These are phyloP conservation scores for Circaetus gallicus DNA, from an alignment of 2,113 vertebrate genomes.

Conservation along the genomic window DNA sequence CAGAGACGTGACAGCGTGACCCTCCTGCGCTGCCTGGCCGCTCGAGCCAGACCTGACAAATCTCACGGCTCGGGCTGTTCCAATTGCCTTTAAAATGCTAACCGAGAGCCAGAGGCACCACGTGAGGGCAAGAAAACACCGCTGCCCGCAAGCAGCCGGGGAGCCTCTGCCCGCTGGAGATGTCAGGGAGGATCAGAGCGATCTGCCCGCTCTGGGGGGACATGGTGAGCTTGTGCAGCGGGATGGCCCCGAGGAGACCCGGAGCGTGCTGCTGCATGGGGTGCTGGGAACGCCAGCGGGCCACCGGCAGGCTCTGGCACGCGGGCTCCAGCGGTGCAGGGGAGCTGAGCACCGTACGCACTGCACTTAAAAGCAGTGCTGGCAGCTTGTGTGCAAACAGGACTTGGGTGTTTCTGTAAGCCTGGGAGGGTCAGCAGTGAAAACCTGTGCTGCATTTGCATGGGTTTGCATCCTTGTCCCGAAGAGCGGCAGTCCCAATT, in stretches of 20 bases:
- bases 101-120: not conserved
- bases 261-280: accelerated
- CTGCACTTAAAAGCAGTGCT: accelerated
- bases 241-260: not conserved
- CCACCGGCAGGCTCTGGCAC: too few relatives aligned
- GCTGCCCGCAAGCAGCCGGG: not conserved
- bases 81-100: not conserved
- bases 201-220: not conserved
- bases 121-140: not conserved
- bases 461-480: not conserved
- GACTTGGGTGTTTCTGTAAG: not conserved
- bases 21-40: not conserved
- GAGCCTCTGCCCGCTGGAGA: not conserved
- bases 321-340: not conserved
- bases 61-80: not conserved
- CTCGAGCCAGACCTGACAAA: not conserved
- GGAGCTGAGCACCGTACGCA: accelerated
- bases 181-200: not conserved
- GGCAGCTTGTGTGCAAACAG: not conserved
- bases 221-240: accelerated
- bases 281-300: accelerated
- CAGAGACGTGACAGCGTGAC: not conserved
- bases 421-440: not conserved
- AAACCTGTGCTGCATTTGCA: accelerated
- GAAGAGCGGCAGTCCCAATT: accelerated